Conservation (phyloP, 2,888 invertebrate species). For the Rhamphomyia laevipes region DNA sequence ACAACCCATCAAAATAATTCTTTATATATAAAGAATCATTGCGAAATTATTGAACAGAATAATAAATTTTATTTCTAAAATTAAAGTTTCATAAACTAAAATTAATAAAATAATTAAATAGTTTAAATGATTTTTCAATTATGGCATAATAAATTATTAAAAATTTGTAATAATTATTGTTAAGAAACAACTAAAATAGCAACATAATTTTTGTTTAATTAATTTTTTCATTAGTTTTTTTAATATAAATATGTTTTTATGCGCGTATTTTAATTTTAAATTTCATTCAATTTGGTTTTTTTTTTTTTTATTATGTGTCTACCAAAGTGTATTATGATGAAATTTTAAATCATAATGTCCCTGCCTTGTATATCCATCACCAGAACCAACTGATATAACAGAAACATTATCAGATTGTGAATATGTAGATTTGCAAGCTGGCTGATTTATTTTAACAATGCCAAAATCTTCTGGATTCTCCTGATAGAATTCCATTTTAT, state of each 20-base stretch:
- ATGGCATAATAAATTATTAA: too few relatives aligned
- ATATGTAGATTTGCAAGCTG: conserved; percentile 24
- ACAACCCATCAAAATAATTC: too few relatives aligned
- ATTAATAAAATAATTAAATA: too few relatives aligned
- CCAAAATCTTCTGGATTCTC: conserved; percentile 32
- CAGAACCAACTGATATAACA: conserved; percentile 28
- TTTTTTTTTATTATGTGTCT: conserved; percentile 23
- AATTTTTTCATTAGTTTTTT: background rate
- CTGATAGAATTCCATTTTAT: conserved; percentile 37
- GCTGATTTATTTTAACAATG: conserved; percentile 32
- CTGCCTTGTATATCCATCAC: conserved; percentile 46
- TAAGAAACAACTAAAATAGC: too few relatives aligned
- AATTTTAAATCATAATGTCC: conserved; percentile 66
- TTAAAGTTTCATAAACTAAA: too few relatives aligned
- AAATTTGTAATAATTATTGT: too few relatives aligned
- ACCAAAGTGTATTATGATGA: conserved; percentile 69
- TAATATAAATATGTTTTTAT: background rate
- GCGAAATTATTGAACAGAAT: too few relatives aligned
- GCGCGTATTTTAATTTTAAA: background rate
- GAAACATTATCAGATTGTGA: conserved; percentile 27
- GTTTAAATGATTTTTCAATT: too few relatives aligned
- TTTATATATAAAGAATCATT: too few relatives aligned
- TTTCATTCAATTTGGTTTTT: background rate
- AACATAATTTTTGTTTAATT: background rate
- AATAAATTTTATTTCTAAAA: too few relatives aligned